Base-by-base conservation (phyloP, 2,113 vertebrate species). In the Lasiurus cinereus region DNA sequence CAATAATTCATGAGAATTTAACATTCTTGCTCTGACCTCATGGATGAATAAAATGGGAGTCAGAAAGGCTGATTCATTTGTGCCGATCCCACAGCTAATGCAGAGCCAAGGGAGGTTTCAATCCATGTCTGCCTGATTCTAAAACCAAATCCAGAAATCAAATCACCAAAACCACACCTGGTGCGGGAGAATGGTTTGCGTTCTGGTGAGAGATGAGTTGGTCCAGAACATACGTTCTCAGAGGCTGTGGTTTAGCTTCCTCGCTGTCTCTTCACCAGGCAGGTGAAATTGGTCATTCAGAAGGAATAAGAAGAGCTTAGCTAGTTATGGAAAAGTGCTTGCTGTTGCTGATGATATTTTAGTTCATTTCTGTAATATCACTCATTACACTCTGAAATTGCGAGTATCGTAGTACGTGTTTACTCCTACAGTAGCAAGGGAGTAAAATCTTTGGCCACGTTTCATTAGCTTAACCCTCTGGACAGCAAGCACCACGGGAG, bases 121-220 rank as follows among this genome's bases (percentile, higher is more conserved):
- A 72, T 52, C 6, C 48, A 9, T 14, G 43, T 72, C 52, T 96
- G 21, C 29, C 39, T 84, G 29, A 83, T 22, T 87, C 50, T 31
- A 69, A 93, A 94, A 95, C 36, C 76, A 67, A 91, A 74, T 78
- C 6, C 36, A 77, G 39, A 80, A 94, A 59, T 87, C 70, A 62
- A 50, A 52, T 82, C 36, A n/a, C 22, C 72, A 19, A 67, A n/a
- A 46, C 31, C 77, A 24, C 15, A 36, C 31, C n/a, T 78, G 22
- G 8, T 46, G 0, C 56, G 13, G 56, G n/a, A 16, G 21, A 24
- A 18, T 19, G 4, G 6, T 3, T 94, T 27, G 31, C 69, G 6
- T 79, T 64, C 29, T 76, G 31, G 56, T 56, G 24, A 36, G 22
- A 54, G 54, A 87, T 14, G 36, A 82, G 33, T 4, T 39, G 6